Base-by-base conservation (phyloP, 2,113 vertebrate genomes). In the Hippolais icterina region DNA sequence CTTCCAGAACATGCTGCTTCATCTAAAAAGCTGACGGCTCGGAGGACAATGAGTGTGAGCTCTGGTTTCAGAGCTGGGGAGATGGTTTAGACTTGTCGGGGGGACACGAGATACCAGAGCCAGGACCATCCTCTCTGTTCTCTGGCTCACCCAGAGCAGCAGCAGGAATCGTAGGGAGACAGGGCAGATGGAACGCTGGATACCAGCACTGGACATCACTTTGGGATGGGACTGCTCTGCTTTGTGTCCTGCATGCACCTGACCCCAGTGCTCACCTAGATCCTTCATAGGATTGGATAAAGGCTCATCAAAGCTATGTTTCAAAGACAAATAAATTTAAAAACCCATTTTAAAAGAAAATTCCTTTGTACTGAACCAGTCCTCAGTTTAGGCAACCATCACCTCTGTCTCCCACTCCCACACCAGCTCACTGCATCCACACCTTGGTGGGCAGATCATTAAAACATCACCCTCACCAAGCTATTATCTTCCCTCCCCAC, bases 1-100 rank as follows among this genome's bases (percentile, higher is more conserved):
- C 84, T 94, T 96, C 93, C 94, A 96, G 89, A 92, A 96, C 77
- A 56, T 46, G 83, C 94, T 75, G 94, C 85, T 95, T 90, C 91
- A 83, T 92, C 91, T 79, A 29, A 92, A 96, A 87, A 84, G 84
- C 92, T 29, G 57, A 61, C 1, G 1, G 71, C 79, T 82, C 2
- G 0, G 70, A 93, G 87, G 78, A 94, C 90, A 93, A 94, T 86
- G 74, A 81, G 56, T 11, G 0, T 1, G 0, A 77, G 93, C 86
- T 94, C 93, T 63, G 4, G 68, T 90, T 94, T 87, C 94, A 96
- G 61, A 87, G 87, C 91, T n/a, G 66, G 39, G 37, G 66, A 90
- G 75, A 90, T 1, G 10, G 75, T 61, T 97, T 71, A 60, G 87
- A 59, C 61, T 77, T 60, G 46, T 65, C 29, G 41, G 60, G 85